Base-by-base conservation (phyloP, 2,888 invertebrate species). In the Antitype chi region DNA sequence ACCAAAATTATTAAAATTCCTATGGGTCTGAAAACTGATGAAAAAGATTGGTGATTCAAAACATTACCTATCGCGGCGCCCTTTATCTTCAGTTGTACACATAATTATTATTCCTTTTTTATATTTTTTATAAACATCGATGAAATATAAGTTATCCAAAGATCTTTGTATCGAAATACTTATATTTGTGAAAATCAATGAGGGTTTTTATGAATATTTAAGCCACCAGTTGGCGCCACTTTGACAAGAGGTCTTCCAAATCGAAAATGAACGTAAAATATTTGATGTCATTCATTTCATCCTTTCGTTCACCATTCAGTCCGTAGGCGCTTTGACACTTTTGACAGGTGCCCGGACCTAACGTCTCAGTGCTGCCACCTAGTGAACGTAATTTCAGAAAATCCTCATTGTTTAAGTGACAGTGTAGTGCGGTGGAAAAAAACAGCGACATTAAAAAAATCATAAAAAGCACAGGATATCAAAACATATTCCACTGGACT, bases 141-240 rank as follows among this genome's bases (percentile, higher is more conserved):
- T 76, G 62, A 88, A 81, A 71, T 80, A 81, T 87, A 81, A 85
- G 78, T 87, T 87, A 85, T 90, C 90, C 90, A 89, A 90, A 91
- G 90, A 90, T 89, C 82, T 86, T 81, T 88, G 82, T 86, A 85
- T 89, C 85, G 84, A 89, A 64, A 82, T 80, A 60, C 60, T 68
- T 59, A 43, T 87, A 84, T 83, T 83, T n/a, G 74, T 73, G 9
- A 59, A 32, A 57, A 63, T 32, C 49, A 53, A 49, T n/a, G n/a
- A n/a, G n/a, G n/a, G n/a, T n/a, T n/a, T n/a, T n/a, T n/a, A n/a
- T n/a, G n/a, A n/a, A n/a, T n/a, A n/a, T n/a, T n/a, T n/a, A n/a
- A n/a, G n/a, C n/a, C n/a, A n/a, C n/a, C n/a, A n/a, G n/a, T n/a
- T n/a, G n/a, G n/a, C n/a, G n/a, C n/a, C n/a, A n/a, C n/a, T n/a